Evolutionary conservation across 2,113 vertebrate genomes (phyloP).

Genomic region (Rhipidura dahli): DNA sequence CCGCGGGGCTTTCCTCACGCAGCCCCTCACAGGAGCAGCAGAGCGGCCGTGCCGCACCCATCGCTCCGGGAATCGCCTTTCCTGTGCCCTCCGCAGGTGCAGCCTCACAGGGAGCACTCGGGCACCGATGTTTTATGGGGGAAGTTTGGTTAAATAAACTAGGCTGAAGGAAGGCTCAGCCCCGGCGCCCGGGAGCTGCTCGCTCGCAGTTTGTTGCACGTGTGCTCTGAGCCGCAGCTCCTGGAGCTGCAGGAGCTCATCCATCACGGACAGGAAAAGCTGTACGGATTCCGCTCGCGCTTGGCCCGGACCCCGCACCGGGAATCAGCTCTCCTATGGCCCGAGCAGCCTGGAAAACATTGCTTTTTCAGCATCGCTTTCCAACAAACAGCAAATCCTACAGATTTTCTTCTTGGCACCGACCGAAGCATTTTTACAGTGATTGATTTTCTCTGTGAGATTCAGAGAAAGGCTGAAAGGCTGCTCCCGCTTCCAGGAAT

Average conservation of each 20-base stretch:
- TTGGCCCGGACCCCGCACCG: not conserved
- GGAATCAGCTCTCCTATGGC: not conserved
- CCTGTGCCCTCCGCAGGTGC: fast-evolving
- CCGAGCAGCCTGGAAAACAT: constrained; percentile 11
- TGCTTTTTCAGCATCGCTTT: not conserved
- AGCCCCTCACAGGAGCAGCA: not conserved
- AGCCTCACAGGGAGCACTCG: fast-evolving
- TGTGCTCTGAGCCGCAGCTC: not conserved
- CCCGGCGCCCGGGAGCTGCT: not conserved
- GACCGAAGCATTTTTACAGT: not conserved
- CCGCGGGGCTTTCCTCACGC: not conserved
- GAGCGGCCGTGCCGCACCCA: fast-evolving
- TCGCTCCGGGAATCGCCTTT: fast-evolving
- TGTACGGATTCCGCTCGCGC: fast-evolving
- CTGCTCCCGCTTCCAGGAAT: constrained; percentile 25
- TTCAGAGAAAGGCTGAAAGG: constrained; percentile 11
- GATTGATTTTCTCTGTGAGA: not conserved
- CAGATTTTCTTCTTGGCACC: not conserved
- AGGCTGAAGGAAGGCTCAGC: not conserved
- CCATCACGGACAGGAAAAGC: not conserved
- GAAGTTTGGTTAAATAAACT: not conserved
- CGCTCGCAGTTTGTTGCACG: fast-evolving
- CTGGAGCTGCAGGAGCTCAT: not conserved
- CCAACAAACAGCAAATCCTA: not conserved
- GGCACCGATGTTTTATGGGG: fast-evolving